Evolutionary conservation across 2,888 invertebrate species (phyloP), one percentile per base, ranked within the genome.

Genomic region (Slavum lentiscoides): DNA sequence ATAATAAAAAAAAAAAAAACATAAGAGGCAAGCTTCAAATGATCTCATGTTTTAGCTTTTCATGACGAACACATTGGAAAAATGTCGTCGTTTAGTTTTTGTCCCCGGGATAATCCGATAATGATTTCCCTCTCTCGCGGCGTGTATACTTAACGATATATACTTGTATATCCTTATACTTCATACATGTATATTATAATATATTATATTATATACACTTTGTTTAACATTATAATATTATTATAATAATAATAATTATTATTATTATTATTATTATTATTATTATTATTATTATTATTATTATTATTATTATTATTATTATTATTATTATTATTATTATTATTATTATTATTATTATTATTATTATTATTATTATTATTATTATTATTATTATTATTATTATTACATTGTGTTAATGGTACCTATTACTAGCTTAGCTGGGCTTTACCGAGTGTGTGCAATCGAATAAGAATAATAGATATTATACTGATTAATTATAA

Each of bases 11-110:
- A 80, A 80, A 80, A 80, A 62, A 80, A 80, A 80, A 80, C 77
- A 80, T 55, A 80, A 80, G 77, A 80, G 77, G 77, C 77, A 80
- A 80, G 77, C 77, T 80, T 80, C 77, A 80, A 80, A 70, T 80
- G 77, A 80, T 80, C 77, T 80, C 77, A 80, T 80, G 77, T 80
- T 64, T 80, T 80, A 80, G 77, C 70, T 80, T 80, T 77, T 80
- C 77, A 80, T 80, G 77, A 70, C 77, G 77, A 80, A 70, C 70
- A 80, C 77, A 62, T 80, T 80, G 77, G 77, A 70, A 70, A 80
- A 77, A 80, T 80, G 77, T 80, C 70, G 77, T 80, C 77, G 77
- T 80, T 80, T 80, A 80, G 77, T 72, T 70, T 80, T 80, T 70
- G 64, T 55, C 77, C 77, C 70, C 55, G 70, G 77, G 77, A 80